Evolutionary conservation across 2,113 vertebrate species (phyloP).

Genomic region (Odontesthes bonariensis): DNA sequence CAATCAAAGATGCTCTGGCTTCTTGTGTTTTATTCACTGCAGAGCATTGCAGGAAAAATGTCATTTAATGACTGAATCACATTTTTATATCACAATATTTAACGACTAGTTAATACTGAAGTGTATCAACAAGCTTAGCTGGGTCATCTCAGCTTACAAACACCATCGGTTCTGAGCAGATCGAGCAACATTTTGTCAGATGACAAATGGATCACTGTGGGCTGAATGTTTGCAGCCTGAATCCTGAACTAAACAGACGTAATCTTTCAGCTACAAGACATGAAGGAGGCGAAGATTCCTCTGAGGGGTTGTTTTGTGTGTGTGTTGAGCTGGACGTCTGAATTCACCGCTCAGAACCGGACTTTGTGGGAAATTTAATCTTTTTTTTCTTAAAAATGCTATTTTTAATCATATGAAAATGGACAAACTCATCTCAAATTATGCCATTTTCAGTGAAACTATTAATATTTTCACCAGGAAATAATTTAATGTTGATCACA

Average conservation of each 20-base stretch:
- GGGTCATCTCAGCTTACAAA: not conserved
- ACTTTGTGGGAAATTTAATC: not conserved
- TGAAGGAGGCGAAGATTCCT: not conserved
- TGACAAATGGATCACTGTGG: not conserved
- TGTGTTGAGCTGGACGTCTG: not conserved
- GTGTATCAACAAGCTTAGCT: not conserved
- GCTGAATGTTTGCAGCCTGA: not conserved
- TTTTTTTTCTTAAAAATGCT: not conserved
- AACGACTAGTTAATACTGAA: not conserved
- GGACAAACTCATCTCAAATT: not conserved
- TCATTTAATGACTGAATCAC: not conserved
- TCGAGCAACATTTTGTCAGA: not conserved
- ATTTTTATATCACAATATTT: rapidly evolving
- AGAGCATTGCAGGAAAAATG: not conserved
- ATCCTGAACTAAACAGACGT: not conserved
- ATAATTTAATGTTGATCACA: no score
- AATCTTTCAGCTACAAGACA: not conserved
- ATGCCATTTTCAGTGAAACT: not conserved
- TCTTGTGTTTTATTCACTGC: not conserved
- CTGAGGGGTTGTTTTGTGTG: not conserved
- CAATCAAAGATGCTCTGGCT: not conserved
- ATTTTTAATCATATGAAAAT: no score
- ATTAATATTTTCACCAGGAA: no score
- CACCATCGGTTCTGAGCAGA: not conserved
- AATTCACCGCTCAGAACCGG: not conserved